phyloP scores from a whole-genome alignment of 2,113 vertebrate genomes.

The Peromyscus californicus region DNA sequence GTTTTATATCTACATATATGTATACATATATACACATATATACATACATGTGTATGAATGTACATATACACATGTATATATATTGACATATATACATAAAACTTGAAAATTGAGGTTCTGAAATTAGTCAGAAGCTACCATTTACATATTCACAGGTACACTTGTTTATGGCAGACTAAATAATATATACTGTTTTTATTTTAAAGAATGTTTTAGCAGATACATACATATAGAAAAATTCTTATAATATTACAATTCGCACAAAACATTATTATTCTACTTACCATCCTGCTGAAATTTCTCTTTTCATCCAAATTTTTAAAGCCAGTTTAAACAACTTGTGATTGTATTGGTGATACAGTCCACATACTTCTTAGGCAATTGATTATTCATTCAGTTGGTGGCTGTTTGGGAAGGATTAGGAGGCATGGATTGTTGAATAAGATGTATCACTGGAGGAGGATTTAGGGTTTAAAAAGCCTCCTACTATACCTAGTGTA shows the following conservation, averaged over 20 bases:
- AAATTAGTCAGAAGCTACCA: not conserved
- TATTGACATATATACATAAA: not conserved
- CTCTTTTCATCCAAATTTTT: constrained; percentile 13
- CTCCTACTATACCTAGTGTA: not conserved
- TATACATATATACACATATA: not conserved
- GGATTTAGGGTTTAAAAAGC: not conserved
- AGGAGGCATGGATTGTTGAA: not conserved
- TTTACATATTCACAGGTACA: not conserved
- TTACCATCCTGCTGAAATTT: not conserved
- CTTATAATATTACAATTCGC: not conserved
- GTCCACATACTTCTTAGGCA: not conserved
- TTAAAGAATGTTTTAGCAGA: not conserved
- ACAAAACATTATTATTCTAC: not conserved
- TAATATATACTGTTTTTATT: not conserved
- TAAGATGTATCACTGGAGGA: not conserved
- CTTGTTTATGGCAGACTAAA: not conserved
- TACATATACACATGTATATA: not conserved
- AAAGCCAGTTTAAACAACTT: not conserved
- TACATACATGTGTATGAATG: not conserved
- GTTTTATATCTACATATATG: not conserved
- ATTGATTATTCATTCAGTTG: not conserved
- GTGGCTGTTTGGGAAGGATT: not conserved
- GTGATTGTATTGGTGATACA: not conserved
- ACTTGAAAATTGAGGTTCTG: not conserved
- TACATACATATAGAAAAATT: not conserved